Evolutionary conservation across 2,797 vertebrate genomes (phyloP), one percentile per base, ranked within the genome.

Genomic region (Oreortyx pictus): DNA sequence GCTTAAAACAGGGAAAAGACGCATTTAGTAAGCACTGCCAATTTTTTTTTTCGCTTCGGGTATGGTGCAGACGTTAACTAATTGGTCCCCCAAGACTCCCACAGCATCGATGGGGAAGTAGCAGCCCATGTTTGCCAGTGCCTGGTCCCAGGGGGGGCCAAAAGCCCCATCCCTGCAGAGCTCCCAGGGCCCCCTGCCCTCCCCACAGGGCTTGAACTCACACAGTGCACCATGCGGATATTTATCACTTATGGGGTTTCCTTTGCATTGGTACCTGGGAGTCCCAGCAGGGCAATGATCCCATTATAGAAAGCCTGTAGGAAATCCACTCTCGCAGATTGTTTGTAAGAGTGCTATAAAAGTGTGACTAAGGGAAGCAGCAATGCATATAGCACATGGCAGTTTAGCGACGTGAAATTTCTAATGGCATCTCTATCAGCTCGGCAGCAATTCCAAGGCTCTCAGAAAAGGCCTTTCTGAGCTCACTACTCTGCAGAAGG

Each of bases 321-420:
- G 80, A 93, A 94, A 88, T 88, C 50, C 50, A 52, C 76, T 62
- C 77, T n/a, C 29, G 54, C 6, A 83, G 81, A 93, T 74, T 84
- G 86, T 91, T 93, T 96, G 83, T 29, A 50, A 67, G 82, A 93
- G 74, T 79, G 86, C 88, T 86, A 86, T 96, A 95, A 94, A 95
- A 81, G 82, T 35, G 86, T 80, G 67, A 82, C 72, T 43, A 54
- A 76, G 70, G 89, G 74, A 82, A 92, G 91, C 71, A 89, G 60
- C 73, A 81, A 91, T 64, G 73, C 60, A 19, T 39, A 19, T 7
- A 84, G 19, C 77, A 17, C 52, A 6, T 10, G 31, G 83, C 71
- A 52, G 33, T 25, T 91, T 14, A 76, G 57, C 3, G 0, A 54
- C 1, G 0, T 35, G 77, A 66, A 52, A 46, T 81, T 76, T 67